Base-by-base conservation (phyloP, 2,797 vertebrate genomes). In the Rhyacichthys aspro region DNA sequence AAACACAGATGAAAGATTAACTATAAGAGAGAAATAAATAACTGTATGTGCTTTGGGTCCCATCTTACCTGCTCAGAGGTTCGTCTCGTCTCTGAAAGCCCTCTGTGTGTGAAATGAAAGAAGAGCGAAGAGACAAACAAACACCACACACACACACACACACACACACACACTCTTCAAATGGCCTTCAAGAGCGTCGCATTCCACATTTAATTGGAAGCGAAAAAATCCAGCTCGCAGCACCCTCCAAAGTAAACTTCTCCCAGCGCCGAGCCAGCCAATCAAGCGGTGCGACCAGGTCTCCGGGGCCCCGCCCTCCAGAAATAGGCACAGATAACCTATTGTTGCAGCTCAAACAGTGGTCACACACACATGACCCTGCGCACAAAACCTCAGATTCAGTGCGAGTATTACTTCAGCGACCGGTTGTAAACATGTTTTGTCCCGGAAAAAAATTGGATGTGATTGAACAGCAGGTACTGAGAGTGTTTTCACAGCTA, bases 201-300 rank as follows among this genome's bases (percentile, higher is more conserved):
- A 90, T 90, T 91, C 87, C 89, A 89, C 79, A 85, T 86, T 90
- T 91, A 90, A 90, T 89, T 89, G 88, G 79, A 86, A 86, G 74
- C 50, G 50, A 79, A 65, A 70, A 86, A 87, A 82, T 77, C 71
- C 71, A 55, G 67, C 77, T 69, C 54, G 65, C 77, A 78, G 73
- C 79, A 77, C 74, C 67, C 64, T 90, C 81, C 81, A 86, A 90
- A 89, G 87, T 88, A 90, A 90, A 91, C 84, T 86, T 84, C 75
- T 85, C 78, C 48, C 62, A 67, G 72, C 45, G 44, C 43, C 10
- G 15, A 49, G 68, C 76, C 72, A 78, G 72, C 85, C 87, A 91
- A 88, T 88, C 85, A 67, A 43, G n/a, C 9, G 1, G 58, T 1
- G 58, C 59, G 79, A 61, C 70, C 76, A 73, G 78, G 83, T 85